phyloP scores from a whole-genome alignment of 2,797 vertebrate genomes.

The Chaunax sp. region DNA sequence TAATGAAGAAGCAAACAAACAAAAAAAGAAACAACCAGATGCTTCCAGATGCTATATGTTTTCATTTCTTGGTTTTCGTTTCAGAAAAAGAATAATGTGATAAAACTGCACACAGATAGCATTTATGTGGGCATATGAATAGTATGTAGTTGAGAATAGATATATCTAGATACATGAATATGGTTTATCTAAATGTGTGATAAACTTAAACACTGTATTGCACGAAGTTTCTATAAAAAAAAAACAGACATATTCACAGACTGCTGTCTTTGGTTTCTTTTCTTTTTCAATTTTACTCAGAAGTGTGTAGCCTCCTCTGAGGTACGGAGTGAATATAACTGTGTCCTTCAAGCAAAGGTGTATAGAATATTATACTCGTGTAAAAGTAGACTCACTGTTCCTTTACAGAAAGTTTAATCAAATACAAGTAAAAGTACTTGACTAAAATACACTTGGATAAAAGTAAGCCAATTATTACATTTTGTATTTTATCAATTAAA shows the following conservation, averaged over 20 bases:
- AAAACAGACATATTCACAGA: constrained; percentile 74
- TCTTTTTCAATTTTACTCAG: constrained; percentile 3
- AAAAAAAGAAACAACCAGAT: constrained; percentile 67
- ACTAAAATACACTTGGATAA: too few relatives aligned
- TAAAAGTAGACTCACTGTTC: too few relatives aligned
- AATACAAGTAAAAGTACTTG: too few relatives aligned
- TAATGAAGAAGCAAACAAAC: constrained; percentile 51
- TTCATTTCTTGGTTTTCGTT: constrained; percentile 73
- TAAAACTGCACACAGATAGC: constrained; percentile 82
- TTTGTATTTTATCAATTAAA: too few relatives aligned
- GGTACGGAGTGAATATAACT: constrained; percentile 4
- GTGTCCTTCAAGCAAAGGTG: not conserved
- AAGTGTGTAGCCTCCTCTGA: not conserved
- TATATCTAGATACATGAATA: constrained; percentile 82
- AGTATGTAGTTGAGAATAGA: constrained; percentile 85
- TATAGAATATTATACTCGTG: too few relatives aligned
- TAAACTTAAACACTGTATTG: constrained; percentile 88
- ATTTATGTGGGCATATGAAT: constrained; percentile 86
- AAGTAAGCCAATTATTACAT: too few relatives aligned
- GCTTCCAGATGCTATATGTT: constrained; percentile 76
- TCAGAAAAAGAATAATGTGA: constrained; percentile 77
- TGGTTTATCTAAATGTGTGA: constrained; percentile 88
- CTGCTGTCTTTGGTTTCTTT: constrained; percentile 77
- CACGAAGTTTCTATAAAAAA: constrained; percentile 87
- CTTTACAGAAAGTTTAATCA: too few relatives aligned